Evolutionary conservation across 2,888 invertebrate species (phyloP).

Genomic region (Synergus umbraculus): DNA sequence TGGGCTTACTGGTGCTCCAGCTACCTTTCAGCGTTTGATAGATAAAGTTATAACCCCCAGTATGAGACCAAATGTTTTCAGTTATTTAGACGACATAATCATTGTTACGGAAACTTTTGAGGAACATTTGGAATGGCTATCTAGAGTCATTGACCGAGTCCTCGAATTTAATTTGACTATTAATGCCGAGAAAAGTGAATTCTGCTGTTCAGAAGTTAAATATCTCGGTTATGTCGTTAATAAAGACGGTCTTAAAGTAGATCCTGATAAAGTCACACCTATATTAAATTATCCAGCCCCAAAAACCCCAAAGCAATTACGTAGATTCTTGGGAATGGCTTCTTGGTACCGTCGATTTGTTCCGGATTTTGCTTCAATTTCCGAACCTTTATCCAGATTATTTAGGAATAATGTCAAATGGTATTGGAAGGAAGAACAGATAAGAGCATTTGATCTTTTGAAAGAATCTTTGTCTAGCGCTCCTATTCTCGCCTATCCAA

Average conservation of each 20-base stretch:
- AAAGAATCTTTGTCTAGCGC: not conserved
- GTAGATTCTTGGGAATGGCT: not conserved
- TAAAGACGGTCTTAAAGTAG: not conserved
- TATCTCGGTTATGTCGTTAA: too few species aligned
- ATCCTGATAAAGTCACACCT: not conserved
- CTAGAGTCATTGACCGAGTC: not conserved
- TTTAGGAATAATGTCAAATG: not conserved
- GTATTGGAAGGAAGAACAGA: not conserved
- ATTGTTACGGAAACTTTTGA: conserved; percentile 8
- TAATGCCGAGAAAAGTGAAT: conserved; percentile 3
- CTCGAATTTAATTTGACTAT: not conserved
- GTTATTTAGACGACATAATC: not conserved
- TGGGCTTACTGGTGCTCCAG: too few species aligned
- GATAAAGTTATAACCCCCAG: too few species aligned
- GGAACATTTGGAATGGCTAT: not conserved
- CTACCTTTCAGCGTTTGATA: too few species aligned
- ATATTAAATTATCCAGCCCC: not conserved
- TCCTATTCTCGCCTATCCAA: too few species aligned
- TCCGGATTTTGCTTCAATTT: not conserved
- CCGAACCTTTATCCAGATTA: not conserved
- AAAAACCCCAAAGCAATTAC: not conserved
- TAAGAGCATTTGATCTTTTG: not conserved
- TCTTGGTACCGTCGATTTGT: not conserved
- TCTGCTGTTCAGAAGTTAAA: too few species aligned
- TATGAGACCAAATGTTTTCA: too few species aligned